These are phyloP conservation scores for Prenolepis imparis DNA, from an alignment of 2,888 invertebrate species.

Conservation along the genomic window DNA sequence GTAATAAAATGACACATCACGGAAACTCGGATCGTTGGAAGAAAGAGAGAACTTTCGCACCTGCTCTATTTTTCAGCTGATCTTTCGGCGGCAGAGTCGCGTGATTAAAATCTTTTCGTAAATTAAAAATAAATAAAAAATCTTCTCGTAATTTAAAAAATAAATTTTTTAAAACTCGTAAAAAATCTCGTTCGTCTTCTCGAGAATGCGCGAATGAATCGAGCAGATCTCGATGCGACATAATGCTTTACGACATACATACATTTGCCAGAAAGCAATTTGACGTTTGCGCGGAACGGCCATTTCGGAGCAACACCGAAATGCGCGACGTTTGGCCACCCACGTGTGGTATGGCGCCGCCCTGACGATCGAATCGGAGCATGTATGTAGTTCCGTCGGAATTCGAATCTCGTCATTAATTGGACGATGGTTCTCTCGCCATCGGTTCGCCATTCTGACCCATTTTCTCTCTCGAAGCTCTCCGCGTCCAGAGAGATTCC, in stretches of 20 bases:
- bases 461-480: conserved; percentile 34
- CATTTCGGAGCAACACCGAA: conserved; percentile 18
- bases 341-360: conserved; percentile 25
- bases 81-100: background rate
- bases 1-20: background rate
- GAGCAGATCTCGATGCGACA: background rate
- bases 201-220: background rate
- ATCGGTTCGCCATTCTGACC: conserved; percentile 34
- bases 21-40: background rate
- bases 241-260: background rate
- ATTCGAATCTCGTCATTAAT: conserved; percentile 71
- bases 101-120: too few relatives aligned
- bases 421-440: conserved; percentile 47
- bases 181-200: background rate
- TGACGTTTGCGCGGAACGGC: conserved; percentile 31
- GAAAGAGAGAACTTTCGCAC: background rate
- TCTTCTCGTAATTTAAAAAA: background rate
- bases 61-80: background rate
- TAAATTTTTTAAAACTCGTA: too few relatives aligned
- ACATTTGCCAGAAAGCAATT: conserved; percentile 1
- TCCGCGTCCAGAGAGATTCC: conserved; percentile 6
- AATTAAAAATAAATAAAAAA: background rate
- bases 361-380: conserved; percentile 10
- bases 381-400: conserved; percentile 48
- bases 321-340: conserved; percentile 25